A percentile compares a stretch with the other conserved stretches of the same genome.
Evolutionary conservation across 2,888 invertebrate species (phyloP).

Genomic region (Hyposoter didymator): DNA sequence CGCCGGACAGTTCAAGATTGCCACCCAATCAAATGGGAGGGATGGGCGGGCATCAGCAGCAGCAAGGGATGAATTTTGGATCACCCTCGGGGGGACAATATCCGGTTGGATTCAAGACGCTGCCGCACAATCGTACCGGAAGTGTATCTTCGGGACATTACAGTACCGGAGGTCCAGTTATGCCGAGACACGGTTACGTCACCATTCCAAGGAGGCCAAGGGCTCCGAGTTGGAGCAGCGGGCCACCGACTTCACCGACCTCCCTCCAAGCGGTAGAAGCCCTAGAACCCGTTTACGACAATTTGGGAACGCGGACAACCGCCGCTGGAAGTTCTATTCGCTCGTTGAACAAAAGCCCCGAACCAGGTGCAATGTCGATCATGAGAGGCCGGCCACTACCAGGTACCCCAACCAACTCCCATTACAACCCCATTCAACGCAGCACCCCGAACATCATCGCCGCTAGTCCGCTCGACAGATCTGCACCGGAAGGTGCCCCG

Average conservation of each 20-base stretch:
- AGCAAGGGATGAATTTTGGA: conserved; percentile 75
- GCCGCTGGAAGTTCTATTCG: conserved; percentile 94
- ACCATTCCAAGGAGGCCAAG: conserved; percentile 94
- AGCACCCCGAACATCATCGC: conserved; percentile 77
- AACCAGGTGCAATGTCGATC: conserved; percentile 84
- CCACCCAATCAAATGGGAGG: conserved; percentile 83
- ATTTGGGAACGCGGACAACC: conserved; percentile 93
- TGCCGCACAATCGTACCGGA: conserved; percentile 89
- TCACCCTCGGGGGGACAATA: conserved; percentile 82
- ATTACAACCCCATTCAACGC: conserved; percentile 77
- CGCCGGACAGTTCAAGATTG: conserved; percentile 89
- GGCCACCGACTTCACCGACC: conserved; percentile 85
- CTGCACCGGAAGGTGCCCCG: conserved; percentile 84
- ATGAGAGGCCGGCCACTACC: conserved; percentile 89
- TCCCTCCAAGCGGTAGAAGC: conserved; percentile 84
- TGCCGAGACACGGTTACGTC: conserved; percentile 93
- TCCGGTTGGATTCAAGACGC: conserved; percentile 89
- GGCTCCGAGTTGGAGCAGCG: conserved; percentile 92
- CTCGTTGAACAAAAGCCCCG: conserved; percentile 90
- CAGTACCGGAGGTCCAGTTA: conserved; percentile 86
- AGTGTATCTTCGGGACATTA: conserved; percentile 76
- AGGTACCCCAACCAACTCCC: conserved; percentile 85
- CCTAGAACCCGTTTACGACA: conserved; percentile 93
- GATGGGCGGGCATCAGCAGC: conserved; percentile 85
- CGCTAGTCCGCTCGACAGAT: conserved; percentile 79